Conservation (phyloP, 2,888 invertebrate species). For the Noctua comes region DNA sequence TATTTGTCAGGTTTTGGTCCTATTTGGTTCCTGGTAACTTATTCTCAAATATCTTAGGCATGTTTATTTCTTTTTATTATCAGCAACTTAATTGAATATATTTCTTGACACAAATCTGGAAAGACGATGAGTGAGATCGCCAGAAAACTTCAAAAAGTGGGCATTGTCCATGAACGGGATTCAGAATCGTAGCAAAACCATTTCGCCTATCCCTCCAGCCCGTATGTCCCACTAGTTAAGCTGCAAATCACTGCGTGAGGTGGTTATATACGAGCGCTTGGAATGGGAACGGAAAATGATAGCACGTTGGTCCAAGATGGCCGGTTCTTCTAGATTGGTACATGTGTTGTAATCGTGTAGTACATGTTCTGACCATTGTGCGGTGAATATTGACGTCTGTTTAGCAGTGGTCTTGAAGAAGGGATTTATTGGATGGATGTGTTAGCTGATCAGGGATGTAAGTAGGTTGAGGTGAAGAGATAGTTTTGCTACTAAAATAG, state of each 20-base stretch:
- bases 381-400: constrained; percentile 52
- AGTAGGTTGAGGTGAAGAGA: constrained; percentile 40
- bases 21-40: neutral
- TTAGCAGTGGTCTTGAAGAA: constrained; percentile 30
- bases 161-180: no score
- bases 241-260: constrained; percentile 83
- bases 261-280: constrained; percentile 77
- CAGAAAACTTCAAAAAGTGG: neutral
- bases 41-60: neutral
- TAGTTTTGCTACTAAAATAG: neutral
- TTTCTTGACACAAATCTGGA: neutral
- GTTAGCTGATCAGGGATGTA: constrained; percentile 14
- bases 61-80: no score
- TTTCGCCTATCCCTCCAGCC: constrained; percentile 33
- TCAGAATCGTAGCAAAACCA: neutral
- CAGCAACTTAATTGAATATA: no score
- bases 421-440: constrained; percentile 38
- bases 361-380: constrained; percentile 46
- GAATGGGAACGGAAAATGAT: constrained; percentile 79
- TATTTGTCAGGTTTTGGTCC: neutral
- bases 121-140: no score
- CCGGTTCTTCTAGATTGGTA: constrained; percentile 47
- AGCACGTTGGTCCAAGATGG: constrained; percentile 52
- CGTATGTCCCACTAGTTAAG: constrained; percentile 74
- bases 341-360: constrained; percentile 52